A percentile compares a stretch with the other conserved stretches of the same genome.
phyloP scores from a whole-genome alignment of 2,797 vertebrate species.

The Sebastes alutus region DNA sequence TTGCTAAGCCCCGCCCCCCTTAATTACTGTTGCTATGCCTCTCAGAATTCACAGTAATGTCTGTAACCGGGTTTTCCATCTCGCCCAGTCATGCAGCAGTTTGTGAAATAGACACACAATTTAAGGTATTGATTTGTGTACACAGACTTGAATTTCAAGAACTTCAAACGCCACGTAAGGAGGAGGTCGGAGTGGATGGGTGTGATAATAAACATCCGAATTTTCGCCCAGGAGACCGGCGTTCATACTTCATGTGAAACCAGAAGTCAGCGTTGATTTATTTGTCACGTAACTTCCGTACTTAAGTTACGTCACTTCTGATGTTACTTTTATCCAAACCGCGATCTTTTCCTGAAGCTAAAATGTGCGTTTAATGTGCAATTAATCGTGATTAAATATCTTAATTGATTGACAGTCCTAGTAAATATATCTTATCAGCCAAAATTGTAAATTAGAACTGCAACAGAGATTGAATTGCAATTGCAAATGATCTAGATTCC shows the following conservation, averaged over 20 bases:
- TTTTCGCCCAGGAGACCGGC: rapidly evolving
- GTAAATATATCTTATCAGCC: neutral
- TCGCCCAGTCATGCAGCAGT: rapidly evolving
- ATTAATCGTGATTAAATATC: too few species aligned
- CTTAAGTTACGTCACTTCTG: too few species aligned
- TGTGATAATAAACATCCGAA: rapidly evolving
- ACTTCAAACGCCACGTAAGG: rapidly evolving
- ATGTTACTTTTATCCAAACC: too few species aligned
- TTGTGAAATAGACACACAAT: rapidly evolving
- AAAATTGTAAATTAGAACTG: neutral
- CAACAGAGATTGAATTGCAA: neutral
- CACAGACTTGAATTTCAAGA: too few species aligned
- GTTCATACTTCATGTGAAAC: too few species aligned
- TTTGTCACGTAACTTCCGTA: too few species aligned
- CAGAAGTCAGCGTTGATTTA: too few species aligned
- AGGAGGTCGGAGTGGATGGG: rapidly evolving
- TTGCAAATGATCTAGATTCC: neutral
- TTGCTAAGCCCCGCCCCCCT: rapidly evolving
- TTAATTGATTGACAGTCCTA: rapidly evolving
- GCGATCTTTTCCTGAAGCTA: too few species aligned
- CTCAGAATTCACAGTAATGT: neutral
- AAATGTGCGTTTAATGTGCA: too few species aligned
- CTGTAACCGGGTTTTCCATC: neutral
- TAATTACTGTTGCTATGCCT: neutral
- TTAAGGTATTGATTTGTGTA: rapidly evolving